Conservation (phyloP, 2,888 invertebrate genomes). For the Pecten maximus region DNA sequence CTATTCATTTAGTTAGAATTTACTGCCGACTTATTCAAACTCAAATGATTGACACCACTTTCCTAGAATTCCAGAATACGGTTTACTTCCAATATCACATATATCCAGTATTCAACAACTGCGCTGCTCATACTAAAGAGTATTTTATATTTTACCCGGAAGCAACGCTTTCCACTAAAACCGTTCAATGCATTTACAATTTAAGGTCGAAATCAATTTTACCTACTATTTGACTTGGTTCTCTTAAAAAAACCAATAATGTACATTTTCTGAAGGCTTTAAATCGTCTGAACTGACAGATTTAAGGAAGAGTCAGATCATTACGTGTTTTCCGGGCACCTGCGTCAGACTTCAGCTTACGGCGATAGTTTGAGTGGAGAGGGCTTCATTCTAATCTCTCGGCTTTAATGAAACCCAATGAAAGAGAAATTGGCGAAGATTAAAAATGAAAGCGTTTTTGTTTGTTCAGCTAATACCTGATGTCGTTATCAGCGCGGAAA, state of each 20-base stretch:
- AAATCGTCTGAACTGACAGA: background rate
- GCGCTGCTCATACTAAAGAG: background rate
- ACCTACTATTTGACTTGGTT: background rate
- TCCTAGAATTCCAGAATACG: background rate
- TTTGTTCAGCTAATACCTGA: background rate
- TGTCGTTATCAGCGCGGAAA: background rate
- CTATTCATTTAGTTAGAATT: background rate
- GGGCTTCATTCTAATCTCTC: background rate
- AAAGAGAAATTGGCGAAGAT: conserved; percentile 29
- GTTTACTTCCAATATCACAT: too few species aligned
- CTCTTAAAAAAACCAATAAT: background rate
- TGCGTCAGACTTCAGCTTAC: background rate
- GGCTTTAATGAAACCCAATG: conserved; percentile 21
- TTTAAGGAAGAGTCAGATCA: background rate
- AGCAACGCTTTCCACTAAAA: background rate
- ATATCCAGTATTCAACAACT: background rate
- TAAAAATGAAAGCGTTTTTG: conserved; percentile 1
- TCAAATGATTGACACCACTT: background rate
- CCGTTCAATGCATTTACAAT: background rate
- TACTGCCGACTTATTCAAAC: background rate
- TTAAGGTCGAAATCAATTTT: background rate
- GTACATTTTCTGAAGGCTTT: background rate
- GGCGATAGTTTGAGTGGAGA: background rate
- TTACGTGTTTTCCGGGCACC: conserved; percentile 9
- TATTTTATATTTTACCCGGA: background rate